A percentile compares a stretch with the other conserved stretches of the same genome.
Evolutionary conservation across 2,797 vertebrate genomes (phyloP).

Genomic region (Anguilla marmorata): DNA sequence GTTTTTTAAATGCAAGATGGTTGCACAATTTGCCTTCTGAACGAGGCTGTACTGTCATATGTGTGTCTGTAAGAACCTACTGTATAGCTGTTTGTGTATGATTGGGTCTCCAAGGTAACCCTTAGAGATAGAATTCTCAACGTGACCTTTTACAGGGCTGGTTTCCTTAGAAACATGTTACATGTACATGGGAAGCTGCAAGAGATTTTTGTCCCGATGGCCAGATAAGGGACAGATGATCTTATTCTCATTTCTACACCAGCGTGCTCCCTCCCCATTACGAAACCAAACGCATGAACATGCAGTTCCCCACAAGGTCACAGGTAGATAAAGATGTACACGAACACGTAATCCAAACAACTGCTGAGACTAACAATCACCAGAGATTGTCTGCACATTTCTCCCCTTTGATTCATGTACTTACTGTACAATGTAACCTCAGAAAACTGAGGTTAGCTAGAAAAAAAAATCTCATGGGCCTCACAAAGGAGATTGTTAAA

Average conservation of each 20-base stretch:
- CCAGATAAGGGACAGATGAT: not conserved
- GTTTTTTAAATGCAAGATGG: not conserved
- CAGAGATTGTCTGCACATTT: not conserved
- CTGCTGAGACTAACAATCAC: not conserved
- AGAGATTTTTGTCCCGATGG: not conserved
- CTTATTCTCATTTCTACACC: not conserved
- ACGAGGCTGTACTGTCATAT: not conserved
- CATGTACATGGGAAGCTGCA: not conserved
- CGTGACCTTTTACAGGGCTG: not conserved
- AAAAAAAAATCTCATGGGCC: not conserved
- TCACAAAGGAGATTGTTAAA: not conserved
- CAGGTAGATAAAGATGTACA: not conserved
- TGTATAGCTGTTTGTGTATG: not conserved
- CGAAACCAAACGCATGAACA: not conserved
- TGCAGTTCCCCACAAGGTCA: not conserved
- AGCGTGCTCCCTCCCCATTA: not conserved
- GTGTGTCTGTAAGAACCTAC: not conserved
- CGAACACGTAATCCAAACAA: not conserved
- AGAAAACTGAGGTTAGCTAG: not conserved
- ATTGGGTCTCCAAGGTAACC: not conserved
- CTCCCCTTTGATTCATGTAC: not conserved
- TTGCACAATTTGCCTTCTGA: not conserved
- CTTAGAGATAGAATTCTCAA: constrained; percentile 22
- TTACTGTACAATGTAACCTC: not conserved
- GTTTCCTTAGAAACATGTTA: constrained; percentile 20